These are phyloP conservation scores for Otus sunia DNA, from an alignment of 2,113 vertebrate species.

Conservation along the genomic window DNA sequence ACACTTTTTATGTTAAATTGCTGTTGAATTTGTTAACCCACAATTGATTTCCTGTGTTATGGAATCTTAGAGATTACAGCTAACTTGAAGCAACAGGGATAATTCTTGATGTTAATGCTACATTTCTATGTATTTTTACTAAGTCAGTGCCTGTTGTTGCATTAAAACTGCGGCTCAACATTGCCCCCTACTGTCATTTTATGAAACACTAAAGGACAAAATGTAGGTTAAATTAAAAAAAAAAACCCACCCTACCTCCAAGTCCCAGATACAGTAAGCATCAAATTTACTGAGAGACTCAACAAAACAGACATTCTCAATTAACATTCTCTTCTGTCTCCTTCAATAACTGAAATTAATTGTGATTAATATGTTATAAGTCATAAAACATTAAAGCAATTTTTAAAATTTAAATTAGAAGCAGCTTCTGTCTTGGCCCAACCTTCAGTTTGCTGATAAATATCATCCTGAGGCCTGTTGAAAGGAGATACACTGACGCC, in stretches of 20 bases:
- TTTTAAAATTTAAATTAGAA: slow-evolving; percentile 73
- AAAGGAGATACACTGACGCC: slow-evolving; percentile 69
- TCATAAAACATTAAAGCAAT: slow-evolving; percentile 62
- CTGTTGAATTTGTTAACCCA: slow-evolving; percentile 81
- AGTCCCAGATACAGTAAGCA: not conserved
- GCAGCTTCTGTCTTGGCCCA: slow-evolving; percentile 65
- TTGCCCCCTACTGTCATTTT: slow-evolving; percentile 84
- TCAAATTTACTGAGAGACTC: not conserved
- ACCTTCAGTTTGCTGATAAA: slow-evolving; percentile 62
- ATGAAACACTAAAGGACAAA: not conserved
- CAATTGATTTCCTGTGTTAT: slow-evolving; percentile 79
- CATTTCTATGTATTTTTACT: slow-evolving; percentile 63
- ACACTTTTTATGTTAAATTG: slow-evolving; percentile 77
- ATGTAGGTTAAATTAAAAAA: not conserved
- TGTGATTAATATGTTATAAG: slow-evolving; percentile 68
- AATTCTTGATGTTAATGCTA: slow-evolving; percentile 73
- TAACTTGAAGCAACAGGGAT: slow-evolving; percentile 78
- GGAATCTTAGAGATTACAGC: slow-evolving; percentile 77
- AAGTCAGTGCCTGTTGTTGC: not conserved
- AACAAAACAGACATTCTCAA: slow-evolving; percentile 12
- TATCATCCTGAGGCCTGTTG: slow-evolving; percentile 56
- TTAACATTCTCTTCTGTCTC: slow-evolving; percentile 58
- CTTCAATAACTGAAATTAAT: slow-evolving; percentile 65
- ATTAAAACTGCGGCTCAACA: slow-evolving; percentile 82
- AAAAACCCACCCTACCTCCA: not conserved